Percentiles rank a stretch among this genome's conserved stretches.
Conservation (phyloP, 1,140 invertebrate species). For the Caenorhabditis latens region DNA sequence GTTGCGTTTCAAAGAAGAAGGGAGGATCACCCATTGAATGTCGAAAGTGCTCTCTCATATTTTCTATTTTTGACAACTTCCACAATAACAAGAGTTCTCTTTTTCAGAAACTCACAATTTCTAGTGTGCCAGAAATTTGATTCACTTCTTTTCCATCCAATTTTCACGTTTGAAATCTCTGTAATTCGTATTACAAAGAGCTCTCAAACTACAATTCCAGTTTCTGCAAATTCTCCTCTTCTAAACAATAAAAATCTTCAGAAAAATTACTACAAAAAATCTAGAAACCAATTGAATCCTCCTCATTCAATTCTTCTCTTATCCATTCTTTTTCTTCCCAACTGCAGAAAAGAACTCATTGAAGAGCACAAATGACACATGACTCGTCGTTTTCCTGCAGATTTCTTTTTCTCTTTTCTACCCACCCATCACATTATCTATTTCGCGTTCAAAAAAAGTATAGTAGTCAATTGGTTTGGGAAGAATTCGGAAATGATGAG, state of each 20-base stretch:
- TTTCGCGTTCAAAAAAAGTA: neutral
- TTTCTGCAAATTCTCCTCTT: too few species aligned
- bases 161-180: too few species aligned
- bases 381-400: neutral
- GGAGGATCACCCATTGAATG: neutral
- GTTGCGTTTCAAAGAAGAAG: neutral
- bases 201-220: too few species aligned
- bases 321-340: too few species aligned
- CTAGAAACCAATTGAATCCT: too few species aligned
- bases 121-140: too few species aligned
- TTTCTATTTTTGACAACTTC: too few species aligned
- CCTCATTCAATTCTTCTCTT: too few species aligned
- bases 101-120: neutral
- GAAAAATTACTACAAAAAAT: too few species aligned
- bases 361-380: constrained; percentile 43
- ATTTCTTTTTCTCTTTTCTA: neutral
- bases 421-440: constrained; percentile 41
- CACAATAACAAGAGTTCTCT: neutral
- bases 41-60: neutral
- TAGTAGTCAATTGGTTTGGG: neutral
- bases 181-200: too few species aligned
- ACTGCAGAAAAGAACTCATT: neutral
- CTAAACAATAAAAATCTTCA: too few species aligned
- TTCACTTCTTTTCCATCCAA: too few species aligned
- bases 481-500: neutral